Evolutionary conservation across 2,888 invertebrate genomes (phyloP).

Genomic region (Aricia artaxerxes): DNA sequence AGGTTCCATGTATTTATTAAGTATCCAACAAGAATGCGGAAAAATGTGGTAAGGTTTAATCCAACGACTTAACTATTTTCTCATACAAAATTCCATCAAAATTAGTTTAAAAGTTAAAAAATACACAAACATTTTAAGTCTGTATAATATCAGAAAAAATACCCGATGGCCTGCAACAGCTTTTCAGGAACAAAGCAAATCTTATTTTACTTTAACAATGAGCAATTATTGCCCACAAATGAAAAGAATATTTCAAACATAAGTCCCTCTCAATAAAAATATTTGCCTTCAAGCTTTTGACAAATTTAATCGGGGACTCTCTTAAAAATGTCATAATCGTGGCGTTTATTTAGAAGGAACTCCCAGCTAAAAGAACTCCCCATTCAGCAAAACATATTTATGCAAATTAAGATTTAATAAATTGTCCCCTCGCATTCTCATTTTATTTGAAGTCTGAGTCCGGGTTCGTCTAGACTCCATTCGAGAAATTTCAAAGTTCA

Average conservation of each 20-base stretch:
- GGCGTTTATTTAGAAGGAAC: neutral
- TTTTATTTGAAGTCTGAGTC: conserved; percentile 8
- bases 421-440: conserved; percentile 23
- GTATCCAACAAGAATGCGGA: no score
- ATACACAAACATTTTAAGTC: no score
- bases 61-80: no score
- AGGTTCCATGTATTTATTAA: no score
- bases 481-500: conserved; percentile 28
- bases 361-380: conserved; percentile 10
- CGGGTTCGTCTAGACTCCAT: conserved; percentile 21
- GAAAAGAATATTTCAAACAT: neutral
- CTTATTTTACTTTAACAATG: neutral
- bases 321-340: conserved; percentile 11
- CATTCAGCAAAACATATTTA: conserved; percentile 22
- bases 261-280: conserved; percentile 3
- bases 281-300: conserved; percentile 11
- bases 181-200: neutral
- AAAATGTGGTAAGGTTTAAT: no score
- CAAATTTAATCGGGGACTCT: conserved; percentile 1
- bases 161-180: no score
- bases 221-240: neutral
- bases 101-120: no score
- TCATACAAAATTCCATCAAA: no score
- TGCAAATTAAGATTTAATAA: conserved; percentile 29
- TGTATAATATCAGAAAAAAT: no score